phyloP scores from a whole-genome alignment of 2,888 invertebrate species.

The Leptopilina myrica region DNA sequence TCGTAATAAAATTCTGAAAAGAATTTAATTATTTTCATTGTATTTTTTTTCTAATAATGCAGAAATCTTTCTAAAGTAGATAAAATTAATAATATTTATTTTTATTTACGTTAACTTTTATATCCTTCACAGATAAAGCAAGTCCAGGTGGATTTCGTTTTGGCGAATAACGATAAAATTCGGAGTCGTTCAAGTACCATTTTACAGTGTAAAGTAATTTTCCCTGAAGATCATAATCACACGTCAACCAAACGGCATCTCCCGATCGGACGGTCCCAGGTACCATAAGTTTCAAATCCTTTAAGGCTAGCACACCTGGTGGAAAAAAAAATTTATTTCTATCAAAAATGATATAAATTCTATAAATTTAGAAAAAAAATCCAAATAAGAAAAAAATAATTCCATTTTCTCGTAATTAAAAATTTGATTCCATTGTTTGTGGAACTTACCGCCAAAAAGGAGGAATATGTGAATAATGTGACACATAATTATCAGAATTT shows the following conservation, averaged over 20 bases:
- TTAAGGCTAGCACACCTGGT: constrained; percentile 70
- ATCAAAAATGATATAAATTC: background rate
- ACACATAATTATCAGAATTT: too few relatives aligned
- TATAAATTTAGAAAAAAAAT: too few relatives aligned
- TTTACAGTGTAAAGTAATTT: constrained; percentile 83
- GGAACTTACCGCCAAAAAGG: constrained; percentile 68
- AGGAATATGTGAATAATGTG: constrained; percentile 50
- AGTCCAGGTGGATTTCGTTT: constrained; percentile 84
- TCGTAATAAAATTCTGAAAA: too few relatives aligned
- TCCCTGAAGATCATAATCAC: constrained; percentile 71
- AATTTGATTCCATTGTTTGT: background rate
- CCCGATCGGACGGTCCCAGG: constrained; percentile 71
- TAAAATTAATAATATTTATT: too few relatives aligned
- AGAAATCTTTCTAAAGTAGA: too few relatives aligned
- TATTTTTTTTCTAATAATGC: too few relatives aligned
- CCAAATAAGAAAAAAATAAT: too few relatives aligned
- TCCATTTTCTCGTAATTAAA: too few relatives aligned
- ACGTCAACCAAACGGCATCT: constrained; percentile 71
- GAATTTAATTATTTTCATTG: too few relatives aligned
- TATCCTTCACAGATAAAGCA: constrained; percentile 83
- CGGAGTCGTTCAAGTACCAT: constrained; percentile 86
- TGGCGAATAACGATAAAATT: constrained; percentile 87
- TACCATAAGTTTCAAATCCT: constrained; percentile 70
- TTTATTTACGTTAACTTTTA: constrained; percentile 85
- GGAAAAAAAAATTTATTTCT: constrained; percentile 50